Evolutionary conservation across 2,888 invertebrate genomes (phyloP).

Genomic region (Pristionchus maxplancki): DNA sequence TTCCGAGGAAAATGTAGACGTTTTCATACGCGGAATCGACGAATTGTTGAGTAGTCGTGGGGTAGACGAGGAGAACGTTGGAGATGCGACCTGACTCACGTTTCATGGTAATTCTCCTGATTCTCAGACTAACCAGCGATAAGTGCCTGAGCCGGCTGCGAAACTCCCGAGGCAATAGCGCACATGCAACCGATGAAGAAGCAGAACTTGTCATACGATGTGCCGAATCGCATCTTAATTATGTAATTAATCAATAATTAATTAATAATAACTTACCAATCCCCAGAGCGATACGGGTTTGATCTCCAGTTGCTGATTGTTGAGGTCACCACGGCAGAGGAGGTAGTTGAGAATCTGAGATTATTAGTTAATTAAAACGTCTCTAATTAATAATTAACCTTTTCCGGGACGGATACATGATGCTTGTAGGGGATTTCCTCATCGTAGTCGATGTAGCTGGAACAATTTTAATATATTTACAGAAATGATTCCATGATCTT

Average conservation of each 20-base stretch:
- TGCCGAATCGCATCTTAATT: conserved; percentile 68
- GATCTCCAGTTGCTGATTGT: conserved; percentile 60
- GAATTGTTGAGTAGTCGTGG: conserved; percentile 58
- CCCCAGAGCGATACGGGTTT: conserved; percentile 63
- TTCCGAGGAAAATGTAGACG: conserved; percentile 71
- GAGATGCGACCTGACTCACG: conserved; percentile 67
- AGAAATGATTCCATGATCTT: not conserved
- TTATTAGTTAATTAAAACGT: not conserved
- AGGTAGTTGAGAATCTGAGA: conserved; percentile 22
- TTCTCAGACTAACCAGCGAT: conserved; percentile 50
- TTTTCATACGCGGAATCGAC: conserved; percentile 66
- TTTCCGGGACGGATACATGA: conserved; percentile 4
- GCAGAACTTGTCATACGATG: conserved; percentile 60
- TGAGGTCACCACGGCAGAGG: conserved; percentile 62
- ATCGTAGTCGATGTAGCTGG: conserved; percentile 41
- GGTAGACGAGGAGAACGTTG: conserved; percentile 68
- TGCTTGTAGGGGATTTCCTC: conserved; percentile 50
- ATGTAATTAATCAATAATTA: not conserved
- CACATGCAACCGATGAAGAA: conserved; percentile 65
- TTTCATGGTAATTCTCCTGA: no score
- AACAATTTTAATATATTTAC: not conserved
- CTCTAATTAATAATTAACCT: not conserved
- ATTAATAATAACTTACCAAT: conserved; percentile 58
- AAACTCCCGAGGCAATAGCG: conserved; percentile 63
- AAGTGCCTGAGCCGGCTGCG: conserved; percentile 68